phyloP scores from a whole-genome alignment of 2,888 invertebrate genomes.

The Cheiracanthium punctorium region DNA sequence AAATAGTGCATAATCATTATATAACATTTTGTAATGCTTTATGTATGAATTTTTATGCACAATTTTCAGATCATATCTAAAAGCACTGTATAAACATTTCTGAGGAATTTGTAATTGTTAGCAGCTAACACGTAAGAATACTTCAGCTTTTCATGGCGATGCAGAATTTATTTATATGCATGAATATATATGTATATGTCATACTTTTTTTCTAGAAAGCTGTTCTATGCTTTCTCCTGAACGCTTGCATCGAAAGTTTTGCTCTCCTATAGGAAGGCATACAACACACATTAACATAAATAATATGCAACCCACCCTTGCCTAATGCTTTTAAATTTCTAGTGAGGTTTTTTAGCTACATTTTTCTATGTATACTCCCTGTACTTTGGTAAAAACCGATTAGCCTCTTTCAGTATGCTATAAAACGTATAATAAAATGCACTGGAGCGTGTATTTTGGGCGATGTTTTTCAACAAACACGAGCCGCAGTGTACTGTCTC shows the following conservation, averaged over 20 bases:
- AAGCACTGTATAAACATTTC: too few species aligned
- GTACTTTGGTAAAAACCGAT: slow-evolving; percentile 15
- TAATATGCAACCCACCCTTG: neutral
- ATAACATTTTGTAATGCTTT: too few species aligned
- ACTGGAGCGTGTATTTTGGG: slow-evolving; percentile 38
- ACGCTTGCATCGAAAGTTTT: neutral
- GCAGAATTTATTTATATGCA: too few species aligned
- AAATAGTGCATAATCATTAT: too few species aligned
- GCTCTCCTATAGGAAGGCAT: neutral
- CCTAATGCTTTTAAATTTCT: neutral
- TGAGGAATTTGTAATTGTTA: too few species aligned
- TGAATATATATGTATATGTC: too few species aligned
- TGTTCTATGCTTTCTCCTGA: neutral
- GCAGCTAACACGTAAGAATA: too few species aligned
- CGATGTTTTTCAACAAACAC: slow-evolving; percentile 10
- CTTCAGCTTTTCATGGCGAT: too few species aligned
- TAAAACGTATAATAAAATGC: slow-evolving; percentile 29
- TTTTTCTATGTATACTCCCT: neutral
- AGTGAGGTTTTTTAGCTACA: neutral
- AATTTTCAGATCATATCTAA: too few species aligned
- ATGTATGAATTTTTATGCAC: too few species aligned
- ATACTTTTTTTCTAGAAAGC: neutral
- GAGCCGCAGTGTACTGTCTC: slow-evolving; percentile 21
- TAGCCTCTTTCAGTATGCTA: slow-evolving; percentile 37
- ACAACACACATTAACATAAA: slow-evolving; percentile 6